These are phyloP conservation scores for Myotis lucifugus DNA, from an alignment of 2,113 vertebrate genomes.

Conservation along the genomic window DNA sequence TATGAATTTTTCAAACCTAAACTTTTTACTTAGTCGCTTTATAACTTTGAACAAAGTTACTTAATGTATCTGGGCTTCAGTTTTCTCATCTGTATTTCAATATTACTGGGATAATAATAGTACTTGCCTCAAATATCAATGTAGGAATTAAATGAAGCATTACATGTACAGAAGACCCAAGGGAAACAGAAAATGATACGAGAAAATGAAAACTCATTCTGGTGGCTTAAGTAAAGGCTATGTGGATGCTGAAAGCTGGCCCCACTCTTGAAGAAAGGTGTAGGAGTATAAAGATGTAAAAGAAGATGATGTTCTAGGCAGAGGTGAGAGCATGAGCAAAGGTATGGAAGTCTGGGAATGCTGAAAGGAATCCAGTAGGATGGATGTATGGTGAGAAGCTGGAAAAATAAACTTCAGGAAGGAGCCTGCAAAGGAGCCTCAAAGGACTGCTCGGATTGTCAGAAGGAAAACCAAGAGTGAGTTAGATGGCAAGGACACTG, in stretches of 20 bases:
- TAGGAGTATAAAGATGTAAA: not conserved
- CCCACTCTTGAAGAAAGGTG: not conserved
- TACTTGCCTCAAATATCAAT: not conserved
- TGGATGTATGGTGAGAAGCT: not conserved
- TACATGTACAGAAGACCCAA: not conserved
- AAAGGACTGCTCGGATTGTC: not conserved
- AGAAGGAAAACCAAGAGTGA: not conserved
- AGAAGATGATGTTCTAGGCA: not conserved
- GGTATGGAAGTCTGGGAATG: not conserved
- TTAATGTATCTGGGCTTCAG: not conserved
- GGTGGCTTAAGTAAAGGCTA: not conserved
- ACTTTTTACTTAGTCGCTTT: not conserved
- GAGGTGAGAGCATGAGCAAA: not conserved
- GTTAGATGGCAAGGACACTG: not conserved
- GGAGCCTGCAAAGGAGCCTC: not conserved
- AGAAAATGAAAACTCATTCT: not conserved
- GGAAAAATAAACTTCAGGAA: not conserved
- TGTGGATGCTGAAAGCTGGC: not conserved
- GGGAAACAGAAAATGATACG: not conserved
- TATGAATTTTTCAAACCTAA: not conserved
- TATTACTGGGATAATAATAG: not conserved
- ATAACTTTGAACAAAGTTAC: slow-evolving; percentile 23
- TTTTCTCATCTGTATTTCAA: not conserved
- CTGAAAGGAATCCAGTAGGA: not conserved
- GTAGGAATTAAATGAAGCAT: not conserved